Percentiles rank a stretch among this genome's conserved stretches.
These are phyloP conservation scores for Papilio xuthus DNA, from an alignment of 1,140 invertebrate genomes.

Conservation along the genomic window DNA sequence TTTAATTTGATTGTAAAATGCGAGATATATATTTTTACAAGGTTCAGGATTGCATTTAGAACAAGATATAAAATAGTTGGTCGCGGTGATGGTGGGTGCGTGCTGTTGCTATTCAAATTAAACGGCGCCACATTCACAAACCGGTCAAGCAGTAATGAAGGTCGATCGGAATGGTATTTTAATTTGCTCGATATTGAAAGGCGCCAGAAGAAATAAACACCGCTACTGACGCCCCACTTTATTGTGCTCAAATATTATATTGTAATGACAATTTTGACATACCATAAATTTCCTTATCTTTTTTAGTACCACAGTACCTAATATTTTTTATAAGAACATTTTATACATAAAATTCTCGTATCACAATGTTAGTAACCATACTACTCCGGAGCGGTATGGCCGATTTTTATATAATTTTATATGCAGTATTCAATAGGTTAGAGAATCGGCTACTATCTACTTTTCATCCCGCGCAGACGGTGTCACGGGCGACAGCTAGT, in stretches of 20 bases:
- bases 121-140: conserved; percentile 15
- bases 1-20: background rate
- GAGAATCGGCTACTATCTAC: too few relatives aligned
- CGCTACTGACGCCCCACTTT: background rate
- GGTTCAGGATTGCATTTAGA: background rate
- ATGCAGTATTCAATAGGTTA: too few relatives aligned
- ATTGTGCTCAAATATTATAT: background rate
- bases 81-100: background rate
- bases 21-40: background rate
- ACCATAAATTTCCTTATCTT: too few relatives aligned
- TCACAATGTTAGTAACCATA: too few relatives aligned
- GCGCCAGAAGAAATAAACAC: background rate
- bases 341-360: too few relatives aligned
- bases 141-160: conserved; percentile 20
- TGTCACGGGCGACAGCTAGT: too few relatives aligned
- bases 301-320: too few relatives aligned
- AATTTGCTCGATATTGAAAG: conserved; percentile 26
- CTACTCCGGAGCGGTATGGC: too few relatives aligned
- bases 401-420: too few relatives aligned
- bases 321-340: too few relatives aligned
- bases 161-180: conserved; percentile 25
- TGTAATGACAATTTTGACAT: too few relatives aligned
- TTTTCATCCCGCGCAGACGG: too few relatives aligned
- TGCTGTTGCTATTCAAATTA: conserved; percentile 18
- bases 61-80: background rate